Evolutionary conservation across 2,113 vertebrate species (phyloP).

Genomic region (Ceyx margarethae): DNA sequence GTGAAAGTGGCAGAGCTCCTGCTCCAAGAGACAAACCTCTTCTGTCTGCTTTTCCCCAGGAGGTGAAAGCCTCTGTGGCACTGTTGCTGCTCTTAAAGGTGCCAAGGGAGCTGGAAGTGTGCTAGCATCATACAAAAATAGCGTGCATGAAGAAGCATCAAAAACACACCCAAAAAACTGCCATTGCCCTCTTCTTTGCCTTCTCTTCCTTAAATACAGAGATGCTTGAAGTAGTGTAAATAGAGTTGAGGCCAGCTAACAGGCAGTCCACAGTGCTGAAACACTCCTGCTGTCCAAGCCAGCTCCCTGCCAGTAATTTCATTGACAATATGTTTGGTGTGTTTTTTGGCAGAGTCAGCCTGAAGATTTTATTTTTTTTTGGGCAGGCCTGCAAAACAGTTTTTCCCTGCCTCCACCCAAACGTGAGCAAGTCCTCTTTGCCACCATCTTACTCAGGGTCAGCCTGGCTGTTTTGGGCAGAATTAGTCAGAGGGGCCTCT

Average conservation of each 20-base stretch:
- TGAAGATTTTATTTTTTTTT: slow-evolving; percentile 21
- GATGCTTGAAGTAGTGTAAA: slow-evolving; percentile 30
- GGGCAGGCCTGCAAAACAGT: slow-evolving; percentile 36
- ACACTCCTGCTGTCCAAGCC: slow-evolving; percentile 14
- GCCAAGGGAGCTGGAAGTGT: neutral
- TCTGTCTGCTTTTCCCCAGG: slow-evolving; percentile 32
- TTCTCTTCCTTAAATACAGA: slow-evolving; percentile 19
- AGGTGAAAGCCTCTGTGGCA: neutral
- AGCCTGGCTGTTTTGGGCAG: slow-evolving; percentile 43
- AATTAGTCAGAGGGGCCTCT: slow-evolving; percentile 54
- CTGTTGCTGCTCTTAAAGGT: neutral
- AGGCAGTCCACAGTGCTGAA: slow-evolving; percentile 65
- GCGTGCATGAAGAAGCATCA: neutral
- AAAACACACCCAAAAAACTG: neutral
- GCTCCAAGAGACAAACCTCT: slow-evolving; percentile 28
- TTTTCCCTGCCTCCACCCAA: slow-evolving; percentile 56
- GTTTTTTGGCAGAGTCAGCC: slow-evolving; percentile 52
- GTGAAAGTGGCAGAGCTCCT: slow-evolving; percentile 27
- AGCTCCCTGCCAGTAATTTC: slow-evolving; percentile 48
- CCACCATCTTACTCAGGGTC: neutral
- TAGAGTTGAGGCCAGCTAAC: slow-evolving; percentile 32
- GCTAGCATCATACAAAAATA: neutral
- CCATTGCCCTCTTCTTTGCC: neutral
- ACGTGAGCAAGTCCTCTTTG: slow-evolving; percentile 49
- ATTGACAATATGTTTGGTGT: slow-evolving; percentile 65